Conservation (phyloP, 2,888 invertebrate genomes). For the Polydrusus pterygomalis region DNA sequence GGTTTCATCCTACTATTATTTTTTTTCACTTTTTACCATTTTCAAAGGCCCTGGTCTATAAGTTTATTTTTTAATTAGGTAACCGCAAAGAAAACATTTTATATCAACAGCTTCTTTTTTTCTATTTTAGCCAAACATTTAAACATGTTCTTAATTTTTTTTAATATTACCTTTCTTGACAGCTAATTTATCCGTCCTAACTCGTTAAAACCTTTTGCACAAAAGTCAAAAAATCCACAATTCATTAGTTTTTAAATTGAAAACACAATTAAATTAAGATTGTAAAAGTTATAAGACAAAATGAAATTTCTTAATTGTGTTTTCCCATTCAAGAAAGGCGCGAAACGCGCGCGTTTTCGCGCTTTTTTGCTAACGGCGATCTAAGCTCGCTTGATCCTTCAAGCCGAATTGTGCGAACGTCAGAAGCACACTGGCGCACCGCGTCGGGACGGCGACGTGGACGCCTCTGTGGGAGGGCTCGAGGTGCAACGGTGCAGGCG, state of each 20-base stretch:
- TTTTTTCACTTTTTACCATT: no score
- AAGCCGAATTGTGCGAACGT: constrained; percentile 41
- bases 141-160: no score
- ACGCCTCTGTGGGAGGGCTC: constrained; percentile 37
- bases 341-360: constrained; percentile 42
- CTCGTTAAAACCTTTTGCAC: not conserved
- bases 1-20: no score
- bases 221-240: not conserved
- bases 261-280: not conserved
- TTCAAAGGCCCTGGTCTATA: no score
- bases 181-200: constrained; percentile 4
- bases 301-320: not conserved
- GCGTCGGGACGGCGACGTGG: constrained; percentile 39
- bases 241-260: not conserved
- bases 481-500: constrained; percentile 47
- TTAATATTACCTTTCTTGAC: constrained; percentile 2
- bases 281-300: not conserved
- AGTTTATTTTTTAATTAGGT: no score
- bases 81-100: no score
- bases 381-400: constrained; percentile 13
- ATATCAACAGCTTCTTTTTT: no score
- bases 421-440: constrained; percentile 42
- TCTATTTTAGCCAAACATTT: no score
- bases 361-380: constrained; percentile 25
- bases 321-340: constrained; percentile 17